Percentiles rank a stretch among this genome's conserved stretches.
These are phyloP conservation scores for Eupristina koningsbergeri DNA, from an alignment of 1,140 invertebrate species.

Conservation along the genomic window DNA sequence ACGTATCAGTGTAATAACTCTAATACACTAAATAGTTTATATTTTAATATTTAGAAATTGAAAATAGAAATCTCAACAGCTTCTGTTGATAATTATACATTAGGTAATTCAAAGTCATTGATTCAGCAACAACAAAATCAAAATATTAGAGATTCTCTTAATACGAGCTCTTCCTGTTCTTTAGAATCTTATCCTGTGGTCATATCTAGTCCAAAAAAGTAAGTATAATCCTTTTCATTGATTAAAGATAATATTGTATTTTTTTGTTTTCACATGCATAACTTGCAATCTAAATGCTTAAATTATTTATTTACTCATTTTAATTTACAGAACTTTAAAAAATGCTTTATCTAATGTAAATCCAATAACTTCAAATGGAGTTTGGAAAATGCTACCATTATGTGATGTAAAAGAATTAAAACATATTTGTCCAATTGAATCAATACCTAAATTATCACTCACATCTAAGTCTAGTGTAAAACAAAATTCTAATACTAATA, in stretches of 20 bases:
- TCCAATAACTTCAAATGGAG: slow-evolving; percentile 46
- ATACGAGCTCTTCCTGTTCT: slow-evolving; percentile 54
- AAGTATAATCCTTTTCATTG: neutral
- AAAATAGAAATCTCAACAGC: slow-evolving; percentile 81
- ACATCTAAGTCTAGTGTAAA: slow-evolving; percentile 59
- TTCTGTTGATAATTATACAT: slow-evolving; percentile 58
- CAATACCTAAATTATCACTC: slow-evolving; percentile 59
- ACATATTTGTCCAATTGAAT: slow-evolving; percentile 57
- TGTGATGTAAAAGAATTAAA: slow-evolving; percentile 60
- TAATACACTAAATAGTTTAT: neutral
- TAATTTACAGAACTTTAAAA: slow-evolving; percentile 55
- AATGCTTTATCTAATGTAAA: slow-evolving; percentile 52
- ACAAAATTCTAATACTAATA: slow-evolving; percentile 53
- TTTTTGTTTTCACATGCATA: neutral
- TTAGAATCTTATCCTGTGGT: slow-evolving; percentile 60
- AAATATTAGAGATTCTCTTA: slow-evolving; percentile 54
- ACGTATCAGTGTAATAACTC: neutral
- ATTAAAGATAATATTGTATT: neutral
- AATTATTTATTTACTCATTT: neutral
- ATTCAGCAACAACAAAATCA: slow-evolving; percentile 52
- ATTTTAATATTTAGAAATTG: slow-evolving; percentile 74
- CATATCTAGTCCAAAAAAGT: slow-evolving; percentile 58
- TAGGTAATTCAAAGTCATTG: slow-evolving; percentile 42
- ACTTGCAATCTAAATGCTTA: no score
- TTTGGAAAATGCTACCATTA: slow-evolving; percentile 59